Percentiles rank a stretch among this genome's conserved stretches.
Conservation (phyloP, 2,888 invertebrate species). For the Yponomeuta malinellus region DNA sequence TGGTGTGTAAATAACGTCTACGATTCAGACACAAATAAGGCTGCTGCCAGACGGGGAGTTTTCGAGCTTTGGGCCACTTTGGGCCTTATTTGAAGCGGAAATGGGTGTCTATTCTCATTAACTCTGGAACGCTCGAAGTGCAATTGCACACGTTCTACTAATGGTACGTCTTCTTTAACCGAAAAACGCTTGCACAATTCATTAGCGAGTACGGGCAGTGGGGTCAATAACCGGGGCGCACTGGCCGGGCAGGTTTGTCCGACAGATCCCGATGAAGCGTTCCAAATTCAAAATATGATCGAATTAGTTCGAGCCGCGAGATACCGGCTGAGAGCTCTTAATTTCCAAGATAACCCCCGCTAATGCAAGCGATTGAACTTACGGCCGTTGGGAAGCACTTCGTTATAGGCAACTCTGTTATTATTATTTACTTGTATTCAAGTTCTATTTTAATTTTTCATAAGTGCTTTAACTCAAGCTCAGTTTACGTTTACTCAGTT, state of each 20-base stretch:
- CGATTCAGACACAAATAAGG: background rate
- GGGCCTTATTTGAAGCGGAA: background rate
- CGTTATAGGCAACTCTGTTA: conserved; percentile 24
- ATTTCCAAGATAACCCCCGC: conserved; percentile 60
- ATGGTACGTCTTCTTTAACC: conserved; percentile 49
- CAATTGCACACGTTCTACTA: conserved; percentile 31
- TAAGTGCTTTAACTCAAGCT: background rate
- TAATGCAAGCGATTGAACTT: conserved; percentile 51
- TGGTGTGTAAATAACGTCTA: conserved; percentile 45
- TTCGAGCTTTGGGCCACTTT: background rate
- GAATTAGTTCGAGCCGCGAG: conserved; percentile 46
- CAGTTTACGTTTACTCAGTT: too few relatives aligned
- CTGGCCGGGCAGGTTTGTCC: conserved; percentile 29
- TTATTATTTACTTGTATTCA: background rate
- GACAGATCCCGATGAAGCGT: conserved; percentile 35
- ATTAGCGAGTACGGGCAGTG: conserved; percentile 45
- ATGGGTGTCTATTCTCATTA: conserved; percentile 5
- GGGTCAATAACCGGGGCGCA: conserved; percentile 64
- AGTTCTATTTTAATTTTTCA: background rate
- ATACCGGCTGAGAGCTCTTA: conserved; percentile 57
- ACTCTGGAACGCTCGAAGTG: background rate
- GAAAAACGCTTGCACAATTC: conserved; percentile 56
- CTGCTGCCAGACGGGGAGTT: background rate
- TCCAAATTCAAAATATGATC: conserved; percentile 54
- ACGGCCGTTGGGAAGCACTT: conserved; percentile 42